These are phyloP conservation scores for Diaprepes abbreviatus DNA, from an alignment of 2,888 invertebrate genomes.

Conservation along the genomic window DNA sequence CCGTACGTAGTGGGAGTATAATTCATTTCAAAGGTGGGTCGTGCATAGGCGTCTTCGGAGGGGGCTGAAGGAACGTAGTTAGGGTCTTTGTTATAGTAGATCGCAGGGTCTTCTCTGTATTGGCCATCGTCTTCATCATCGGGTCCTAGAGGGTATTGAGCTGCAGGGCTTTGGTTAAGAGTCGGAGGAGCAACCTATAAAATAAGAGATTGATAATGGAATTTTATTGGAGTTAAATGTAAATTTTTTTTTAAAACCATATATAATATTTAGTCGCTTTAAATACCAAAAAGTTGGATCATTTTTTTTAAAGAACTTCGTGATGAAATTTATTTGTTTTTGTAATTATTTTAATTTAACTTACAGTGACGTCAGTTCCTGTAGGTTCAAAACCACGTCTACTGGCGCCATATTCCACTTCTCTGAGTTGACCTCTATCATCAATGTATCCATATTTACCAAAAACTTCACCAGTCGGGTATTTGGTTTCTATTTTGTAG, in stretches of 20 bases:
- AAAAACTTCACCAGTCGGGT: conserved; percentile 84
- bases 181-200: conserved; percentile 88
- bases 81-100: conserved; percentile 77
- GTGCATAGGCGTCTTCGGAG: conserved; percentile 48
- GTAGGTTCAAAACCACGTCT: conserved; percentile 86
- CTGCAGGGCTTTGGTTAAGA: conserved; percentile 67
- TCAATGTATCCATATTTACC: conserved; percentile 94
- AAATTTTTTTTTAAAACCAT: too few species aligned
- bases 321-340: background rate
- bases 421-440: conserved; percentile 79
- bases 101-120: conserved; percentile 85
- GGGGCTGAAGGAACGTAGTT: conserved; percentile 51
- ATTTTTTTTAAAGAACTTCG: background rate
- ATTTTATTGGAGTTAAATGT: too few species aligned
- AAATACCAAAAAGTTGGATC: too few species aligned
- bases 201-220: too few species aligned
- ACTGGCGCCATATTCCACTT: conserved; percentile 89
- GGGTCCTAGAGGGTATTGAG: conserved; percentile 69
- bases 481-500: conserved; percentile 91
- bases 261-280: too few species aligned
- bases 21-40: conserved; percentile 49
- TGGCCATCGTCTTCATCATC: conserved; percentile 87
- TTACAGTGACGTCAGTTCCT: conserved; percentile 77
- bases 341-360: background rate
- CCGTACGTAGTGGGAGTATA: conserved; percentile 58